Base-by-base conservation (phyloP, 2,113 vertebrate genomes). In the Paedocypris sp. region DNA sequence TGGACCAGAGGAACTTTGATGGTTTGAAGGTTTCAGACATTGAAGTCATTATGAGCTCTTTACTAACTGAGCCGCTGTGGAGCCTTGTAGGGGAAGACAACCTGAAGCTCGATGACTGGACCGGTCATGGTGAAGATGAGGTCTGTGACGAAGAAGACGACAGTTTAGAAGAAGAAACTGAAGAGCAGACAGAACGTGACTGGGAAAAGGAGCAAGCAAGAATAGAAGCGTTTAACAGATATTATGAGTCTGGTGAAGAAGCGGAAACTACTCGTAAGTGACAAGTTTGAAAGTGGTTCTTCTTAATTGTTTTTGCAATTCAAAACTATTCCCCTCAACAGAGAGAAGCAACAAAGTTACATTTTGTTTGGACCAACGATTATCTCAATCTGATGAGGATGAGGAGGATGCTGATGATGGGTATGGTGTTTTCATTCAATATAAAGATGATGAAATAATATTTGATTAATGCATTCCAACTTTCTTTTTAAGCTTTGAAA, bases 201-300 rank as follows among this genome's bases (percentile, higher is more conserved):
- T 82, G 77, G 78, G 78, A 85, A 22, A 64, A 77, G 23, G 83
- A 85, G 49, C 66, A 75, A 50, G 65, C 76, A 59, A 75, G 82
- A 67, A 85, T 85, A 32, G 62, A 80, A 29, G 82, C 80, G 32
- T 87, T 83, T 68, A 66, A 78, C n/a, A 48, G 59, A 45, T 82
- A 77, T 61, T 82, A 85, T 9, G 66, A 79, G 25, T 39, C 62
- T 3, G 50, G 67, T 1, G 64, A 60, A 12, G 73, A n/a, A 7
- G 43, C 52, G 9, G 60, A 32, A 20, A 39, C 54, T 69, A 68
- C 48, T 36, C 76, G 83, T 84, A 53, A 68, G 80, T 69, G n/a
- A 33, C 42, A 13, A 39, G 15, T 45, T 35, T n/a, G n/a, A n/a
- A n/a, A n/a, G n/a, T n/a, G n/a, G n/a, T n/a, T n/a, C n/a, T n/a